These are phyloP conservation scores for Cairina moschata DNA, from an alignment of 2,113 vertebrate species.

Conservation along the genomic window DNA sequence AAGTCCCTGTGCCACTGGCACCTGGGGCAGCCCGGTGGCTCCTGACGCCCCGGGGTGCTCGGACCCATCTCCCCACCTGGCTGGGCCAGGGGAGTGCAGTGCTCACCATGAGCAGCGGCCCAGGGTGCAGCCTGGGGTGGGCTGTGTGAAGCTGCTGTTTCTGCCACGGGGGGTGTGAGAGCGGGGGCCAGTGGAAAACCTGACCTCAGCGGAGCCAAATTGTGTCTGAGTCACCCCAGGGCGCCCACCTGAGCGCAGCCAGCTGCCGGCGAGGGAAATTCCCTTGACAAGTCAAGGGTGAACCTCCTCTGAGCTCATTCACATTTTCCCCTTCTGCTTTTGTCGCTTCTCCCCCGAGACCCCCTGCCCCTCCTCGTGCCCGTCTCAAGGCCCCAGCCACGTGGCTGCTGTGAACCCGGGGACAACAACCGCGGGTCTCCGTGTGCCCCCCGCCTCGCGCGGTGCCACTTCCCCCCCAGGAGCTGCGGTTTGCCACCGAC, in stretches of 20 bases:
- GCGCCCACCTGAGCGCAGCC: not conserved
- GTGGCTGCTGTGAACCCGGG: not conserved
- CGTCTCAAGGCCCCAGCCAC: not conserved
- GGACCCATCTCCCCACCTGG: not conserved
- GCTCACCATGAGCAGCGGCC: not conserved
- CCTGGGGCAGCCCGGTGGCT: not conserved
- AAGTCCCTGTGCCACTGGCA: too few relatives aligned
- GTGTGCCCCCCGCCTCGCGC: not conserved
- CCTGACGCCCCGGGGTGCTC: not conserved
- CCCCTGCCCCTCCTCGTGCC: not conserved
- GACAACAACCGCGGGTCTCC: not conserved
- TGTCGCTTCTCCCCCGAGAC: not conserved
- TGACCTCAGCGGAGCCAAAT: not conserved
- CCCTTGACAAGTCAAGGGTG: not conserved
- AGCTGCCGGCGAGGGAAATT: not conserved
- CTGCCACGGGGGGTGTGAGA: not conserved
- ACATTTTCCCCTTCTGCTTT: not conserved
- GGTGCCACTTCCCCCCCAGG: not conserved
- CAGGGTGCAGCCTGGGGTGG: not conserved
- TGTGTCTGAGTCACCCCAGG: not conserved
- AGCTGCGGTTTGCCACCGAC: fast-evolving
- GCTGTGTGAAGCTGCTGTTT: not conserved
- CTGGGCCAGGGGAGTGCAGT: not conserved
- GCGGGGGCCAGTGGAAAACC: not conserved
- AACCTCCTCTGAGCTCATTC: not conserved